These are phyloP conservation scores for Chaetodon trifascialis DNA, from an alignment of 2,113 vertebrate genomes.

Conservation along the genomic window DNA sequence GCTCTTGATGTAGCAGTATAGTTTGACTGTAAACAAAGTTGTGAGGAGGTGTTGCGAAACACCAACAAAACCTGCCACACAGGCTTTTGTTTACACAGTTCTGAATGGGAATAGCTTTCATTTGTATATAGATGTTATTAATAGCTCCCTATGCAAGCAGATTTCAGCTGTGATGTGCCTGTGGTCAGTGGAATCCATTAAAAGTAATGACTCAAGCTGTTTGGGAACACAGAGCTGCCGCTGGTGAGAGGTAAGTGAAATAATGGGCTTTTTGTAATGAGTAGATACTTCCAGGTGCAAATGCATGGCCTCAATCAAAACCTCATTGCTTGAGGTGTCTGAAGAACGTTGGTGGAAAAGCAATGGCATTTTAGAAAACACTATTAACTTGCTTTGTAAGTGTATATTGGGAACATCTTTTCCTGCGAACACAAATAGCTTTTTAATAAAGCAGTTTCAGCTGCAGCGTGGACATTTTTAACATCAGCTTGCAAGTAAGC, in stretches of 20 bases:
- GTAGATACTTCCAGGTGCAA: neutral
- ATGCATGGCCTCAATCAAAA: slow-evolving; percentile 9
- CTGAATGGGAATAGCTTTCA: slow-evolving; percentile 7
- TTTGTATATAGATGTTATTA: slow-evolving; percentile 20
- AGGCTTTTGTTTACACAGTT: slow-evolving; percentile 4
- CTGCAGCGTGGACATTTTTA: neutral
- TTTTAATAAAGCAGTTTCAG: neutral
- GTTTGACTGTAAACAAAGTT: slow-evolving; percentile 38
- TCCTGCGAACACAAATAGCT: neutral
- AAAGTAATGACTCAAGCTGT: slow-evolving; percentile 8
- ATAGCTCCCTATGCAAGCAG: neutral
- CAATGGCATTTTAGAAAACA: too few species aligned
- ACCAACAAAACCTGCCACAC: slow-evolving; percentile 29
- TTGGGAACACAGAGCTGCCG: neutral
- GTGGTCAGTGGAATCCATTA: slow-evolving; percentile 5
- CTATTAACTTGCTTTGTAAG: slow-evolving; percentile 9
- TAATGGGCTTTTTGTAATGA: neutral
- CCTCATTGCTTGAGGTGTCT: neutral
- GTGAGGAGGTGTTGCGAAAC: slow-evolving; percentile 29
- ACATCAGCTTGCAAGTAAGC: neutral
- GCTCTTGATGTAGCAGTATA: slow-evolving; percentile 32
- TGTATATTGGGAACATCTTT: neutral
- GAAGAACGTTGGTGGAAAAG: neutral
- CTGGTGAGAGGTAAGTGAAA: neutral
- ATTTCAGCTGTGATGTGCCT: slow-evolving; percentile 16